phyloP scores from a whole-genome alignment of 2,888 invertebrate species.

The Zelleria hepariella region DNA sequence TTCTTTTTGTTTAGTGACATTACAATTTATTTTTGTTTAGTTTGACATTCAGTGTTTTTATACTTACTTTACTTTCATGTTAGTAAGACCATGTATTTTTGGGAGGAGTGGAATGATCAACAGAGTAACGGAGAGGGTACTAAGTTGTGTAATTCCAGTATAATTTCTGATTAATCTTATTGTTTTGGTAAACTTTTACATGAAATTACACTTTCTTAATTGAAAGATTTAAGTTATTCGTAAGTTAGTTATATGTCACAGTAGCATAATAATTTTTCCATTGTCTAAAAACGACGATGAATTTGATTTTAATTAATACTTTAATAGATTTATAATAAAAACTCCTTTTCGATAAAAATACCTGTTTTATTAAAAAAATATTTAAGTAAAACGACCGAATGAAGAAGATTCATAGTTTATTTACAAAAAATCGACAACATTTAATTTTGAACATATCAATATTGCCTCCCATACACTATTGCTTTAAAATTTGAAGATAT shows the following conservation, averaged over 20 bases:
- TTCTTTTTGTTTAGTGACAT: too few relatives aligned
- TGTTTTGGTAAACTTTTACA: not conserved
- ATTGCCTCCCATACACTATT: not conserved
- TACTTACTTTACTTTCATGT: too few relatives aligned
- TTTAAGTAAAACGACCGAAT: not conserved
- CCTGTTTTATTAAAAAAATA: not conserved
- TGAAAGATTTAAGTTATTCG: not conserved
- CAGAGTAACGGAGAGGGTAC: too few relatives aligned
- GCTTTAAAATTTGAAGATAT: not conserved
- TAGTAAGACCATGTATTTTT: too few relatives aligned
- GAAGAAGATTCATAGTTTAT: not conserved
- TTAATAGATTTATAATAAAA: not conserved
- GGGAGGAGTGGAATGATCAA: too few relatives aligned
- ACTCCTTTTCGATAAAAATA: not conserved
- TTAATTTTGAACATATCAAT: not conserved
- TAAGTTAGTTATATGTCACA: not conserved
- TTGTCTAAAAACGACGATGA: not conserved
- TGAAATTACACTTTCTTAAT: not conserved
- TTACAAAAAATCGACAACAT: not conserved
- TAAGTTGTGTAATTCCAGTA: not conserved
- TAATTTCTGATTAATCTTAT: not conserved
- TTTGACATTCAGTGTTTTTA: too few relatives aligned
- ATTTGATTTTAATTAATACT: not conserved
- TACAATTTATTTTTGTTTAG: too few relatives aligned
- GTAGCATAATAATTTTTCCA: not conserved